Evolutionary conservation across 2,888 invertebrate genomes (phyloP), one percentile per base, ranked within the genome.

Genomic region (Hedychridium roseum): DNA sequence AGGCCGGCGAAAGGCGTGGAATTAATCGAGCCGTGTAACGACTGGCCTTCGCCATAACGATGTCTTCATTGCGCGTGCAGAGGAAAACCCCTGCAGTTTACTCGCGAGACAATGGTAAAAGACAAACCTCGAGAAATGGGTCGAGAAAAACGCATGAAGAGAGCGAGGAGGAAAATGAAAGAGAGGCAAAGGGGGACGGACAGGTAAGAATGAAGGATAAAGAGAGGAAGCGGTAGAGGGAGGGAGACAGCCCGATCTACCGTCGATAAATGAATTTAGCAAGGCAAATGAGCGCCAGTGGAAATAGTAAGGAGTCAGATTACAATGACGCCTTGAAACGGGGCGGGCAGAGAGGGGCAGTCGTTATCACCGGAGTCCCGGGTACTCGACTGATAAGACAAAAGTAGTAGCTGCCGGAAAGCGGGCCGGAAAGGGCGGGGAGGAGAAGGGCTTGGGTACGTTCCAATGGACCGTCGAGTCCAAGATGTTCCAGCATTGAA

Each of bases 221-320:
- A 37, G 34, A 31, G 42, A 36, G 16, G 15, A 37, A 27, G 12
- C n/a, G 26, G 23, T 34, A 41, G 15, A 20, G 23, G 31, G 34
- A 40, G 20, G 11, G 14, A 21, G 36, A 47, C 20, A 30, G 37
- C 2, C 26, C 11, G 37, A 15, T 15, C 28, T 15, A 14, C 32
- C 31, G 35, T 57, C 54, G 43, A 49, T 40, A 57, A 60, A 65
- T 60, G 57, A 66, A 65, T 65, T 64, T 57, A 57, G 57, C 46
- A 52, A 52, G 40, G 46, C 50, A 53, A 56, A 53, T 50, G 41
- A 46, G 43, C 38, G 11, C 12, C 6, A 9, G 17, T 36, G 20
- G n/a, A 14, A 12, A 36, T n/a, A 32, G 7, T n/a, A 37, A 20
- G 3, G 11, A 1, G 32, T 17, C 6, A 35, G 34, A 30, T 23